These are phyloP conservation scores for Falco biarmicus DNA, from an alignment of 2,797 vertebrate genomes.

Conservation along the genomic window DNA sequence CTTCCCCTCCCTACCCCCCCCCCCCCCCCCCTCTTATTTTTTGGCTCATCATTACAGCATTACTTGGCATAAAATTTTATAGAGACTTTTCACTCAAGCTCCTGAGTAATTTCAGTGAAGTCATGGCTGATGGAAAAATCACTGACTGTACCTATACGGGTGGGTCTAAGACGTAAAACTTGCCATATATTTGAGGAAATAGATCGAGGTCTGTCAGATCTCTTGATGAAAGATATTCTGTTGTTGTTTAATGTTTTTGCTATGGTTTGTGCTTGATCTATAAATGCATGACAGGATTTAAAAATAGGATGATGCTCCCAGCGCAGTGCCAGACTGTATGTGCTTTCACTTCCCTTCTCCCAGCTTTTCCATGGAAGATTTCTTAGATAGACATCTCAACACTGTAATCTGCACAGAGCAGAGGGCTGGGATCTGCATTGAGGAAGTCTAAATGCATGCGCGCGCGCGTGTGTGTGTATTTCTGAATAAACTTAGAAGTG, in stretches of 20 bases:
- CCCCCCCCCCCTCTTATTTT: not conserved
- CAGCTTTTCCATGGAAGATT: not conserved
- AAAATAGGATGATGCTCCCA: not conserved
- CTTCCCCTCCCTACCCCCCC: not conserved
- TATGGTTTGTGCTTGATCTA: not conserved
- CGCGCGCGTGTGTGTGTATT: not conserved
- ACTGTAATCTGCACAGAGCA: not conserved
- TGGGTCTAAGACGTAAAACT: not conserved
- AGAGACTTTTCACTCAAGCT: not conserved
- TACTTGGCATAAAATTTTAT: not conserved
- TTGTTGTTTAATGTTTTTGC: not conserved
- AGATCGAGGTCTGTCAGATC: not conserved
- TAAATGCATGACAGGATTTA: not conserved
- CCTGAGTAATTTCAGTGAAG: slow-evolving; percentile 20
- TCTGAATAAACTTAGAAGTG: not conserved
- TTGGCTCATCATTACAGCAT: not conserved
- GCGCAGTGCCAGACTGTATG: not conserved
- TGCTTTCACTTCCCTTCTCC: slow-evolving; percentile 11
- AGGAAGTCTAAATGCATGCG: not conserved
- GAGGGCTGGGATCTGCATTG: not conserved
- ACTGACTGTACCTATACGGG: not conserved
- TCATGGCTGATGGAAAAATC: slow-evolving; percentile 41
- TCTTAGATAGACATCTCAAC: not conserved
- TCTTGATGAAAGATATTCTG: not conserved
- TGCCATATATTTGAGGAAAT: not conserved